Evolutionary conservation across 2,888 invertebrate species (phyloP).

Genomic region (Alitta virens): DNA sequence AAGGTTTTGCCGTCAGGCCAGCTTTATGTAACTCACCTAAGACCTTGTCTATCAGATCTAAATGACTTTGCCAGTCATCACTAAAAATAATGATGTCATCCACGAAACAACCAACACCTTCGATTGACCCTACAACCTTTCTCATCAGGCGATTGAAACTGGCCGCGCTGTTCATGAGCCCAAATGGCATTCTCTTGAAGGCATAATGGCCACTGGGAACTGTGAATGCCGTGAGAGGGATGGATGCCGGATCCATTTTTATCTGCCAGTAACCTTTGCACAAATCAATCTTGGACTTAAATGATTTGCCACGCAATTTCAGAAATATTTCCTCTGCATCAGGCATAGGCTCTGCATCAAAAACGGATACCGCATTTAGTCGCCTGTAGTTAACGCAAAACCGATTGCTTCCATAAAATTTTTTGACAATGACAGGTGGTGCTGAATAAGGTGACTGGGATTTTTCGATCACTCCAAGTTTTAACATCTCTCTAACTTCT

Average conservation of each 20-base stretch:
- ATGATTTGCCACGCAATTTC: not conserved
- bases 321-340: not conserved
- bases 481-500: no score
- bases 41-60: conserved; percentile 16
- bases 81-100: not conserved
- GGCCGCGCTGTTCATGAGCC: conserved; percentile 13
- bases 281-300: not conserved
- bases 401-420: not conserved
- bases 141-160: conserved; percentile 17
- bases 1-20: conserved; percentile 18
- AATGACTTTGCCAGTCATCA: not conserved
- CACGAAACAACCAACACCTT: conserved; percentile 2
- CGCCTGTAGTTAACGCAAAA: not conserved
- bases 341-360: not conserved
- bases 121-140: conserved; percentile 5
- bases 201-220: not conserved
- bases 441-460: not conserved
- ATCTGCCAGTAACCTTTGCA: not conserved
- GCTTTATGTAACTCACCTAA: conserved; percentile 19
- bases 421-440: not conserved
- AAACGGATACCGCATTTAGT: not conserved
- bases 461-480: not conserved
- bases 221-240: not conserved
- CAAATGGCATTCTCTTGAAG: conserved; percentile 19
- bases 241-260: conserved; percentile 1